Conservation (phyloP, 2,113 vertebrate genomes). For the Euleptes europaea region DNA sequence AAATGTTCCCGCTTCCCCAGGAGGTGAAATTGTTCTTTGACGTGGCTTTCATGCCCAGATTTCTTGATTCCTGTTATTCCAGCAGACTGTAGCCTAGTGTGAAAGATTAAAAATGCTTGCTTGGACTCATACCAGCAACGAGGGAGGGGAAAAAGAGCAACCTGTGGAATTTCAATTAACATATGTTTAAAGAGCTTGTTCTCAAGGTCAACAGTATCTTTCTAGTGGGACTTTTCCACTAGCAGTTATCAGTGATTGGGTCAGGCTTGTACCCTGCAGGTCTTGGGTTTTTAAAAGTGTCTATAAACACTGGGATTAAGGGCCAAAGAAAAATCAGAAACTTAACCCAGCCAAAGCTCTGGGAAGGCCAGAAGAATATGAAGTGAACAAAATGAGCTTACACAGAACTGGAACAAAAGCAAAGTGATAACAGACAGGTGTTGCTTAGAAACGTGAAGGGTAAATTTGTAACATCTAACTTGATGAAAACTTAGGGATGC, state of each 20-base stretch:
- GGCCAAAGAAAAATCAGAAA: neutral
- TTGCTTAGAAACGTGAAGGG: too few relatives aligned
- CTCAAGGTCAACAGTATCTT: neutral
- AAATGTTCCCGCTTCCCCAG: neutral
- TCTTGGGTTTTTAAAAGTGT: neutral
- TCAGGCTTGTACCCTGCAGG: neutral
- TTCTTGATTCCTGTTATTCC: neutral
- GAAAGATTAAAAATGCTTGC: constrained; percentile 23
- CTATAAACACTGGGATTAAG: neutral
- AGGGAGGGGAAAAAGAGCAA: neutral
- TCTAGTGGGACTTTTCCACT: neutral
- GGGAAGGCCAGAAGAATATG: neutral
- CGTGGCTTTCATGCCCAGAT: constrained; percentile 5
- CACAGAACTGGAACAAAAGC: neutral
- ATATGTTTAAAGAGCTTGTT: constrained; percentile 11
- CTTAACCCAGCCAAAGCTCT: neutral
- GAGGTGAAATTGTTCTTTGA: neutral
- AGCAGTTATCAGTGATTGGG: neutral
- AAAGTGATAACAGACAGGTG: too few relatives aligned
- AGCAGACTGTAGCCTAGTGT: neutral
- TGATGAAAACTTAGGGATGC: too few relatives aligned
- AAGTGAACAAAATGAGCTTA: neutral
- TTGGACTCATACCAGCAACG: constrained; percentile 1
- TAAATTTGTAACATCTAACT: too few relatives aligned
- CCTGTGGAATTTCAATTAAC: constrained; percentile 34